Conservation (phyloP, 2,888 invertebrate species). For the Drosophila kanekoi region DNA sequence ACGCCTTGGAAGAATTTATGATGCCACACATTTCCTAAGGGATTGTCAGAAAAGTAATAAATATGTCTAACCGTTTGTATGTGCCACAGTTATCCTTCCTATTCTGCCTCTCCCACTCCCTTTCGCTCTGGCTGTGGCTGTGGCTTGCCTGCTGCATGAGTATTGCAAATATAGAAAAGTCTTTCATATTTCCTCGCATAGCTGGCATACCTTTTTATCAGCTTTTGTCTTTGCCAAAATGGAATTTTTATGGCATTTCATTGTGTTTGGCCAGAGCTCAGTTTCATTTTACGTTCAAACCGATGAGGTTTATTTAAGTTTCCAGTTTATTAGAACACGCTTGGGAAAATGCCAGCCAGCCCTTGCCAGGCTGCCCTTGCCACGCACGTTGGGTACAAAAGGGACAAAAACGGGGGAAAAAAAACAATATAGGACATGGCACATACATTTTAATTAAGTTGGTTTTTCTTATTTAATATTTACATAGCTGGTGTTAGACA, state of each 20-base stretch:
- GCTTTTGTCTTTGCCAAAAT: conserved; percentile 55
- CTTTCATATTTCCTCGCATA: conserved; percentile 65
- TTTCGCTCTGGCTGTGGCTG: no score
- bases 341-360: conserved; percentile 30
- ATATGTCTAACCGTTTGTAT: conserved; percentile 37
- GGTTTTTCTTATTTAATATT: conserved; percentile 67
- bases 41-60: conserved; percentile 60
- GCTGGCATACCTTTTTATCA: conserved; percentile 54
- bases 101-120: no score
- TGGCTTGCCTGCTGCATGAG: conserved; percentile 1
- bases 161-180: conserved; percentile 46
- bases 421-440: conserved; percentile 43
- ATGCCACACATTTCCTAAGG: conserved; percentile 61
- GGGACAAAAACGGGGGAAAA: neutral
- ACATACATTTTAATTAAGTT: conserved; percentile 77
- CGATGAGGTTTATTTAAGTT: conserved; percentile 62
- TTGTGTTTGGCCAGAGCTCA: conserved; percentile 51
- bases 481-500: conserved; percentile 63
- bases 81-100: conserved; percentile 7
- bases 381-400: conserved; percentile 17
- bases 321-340: conserved; percentile 62
- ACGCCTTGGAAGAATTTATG: conserved; percentile 60
- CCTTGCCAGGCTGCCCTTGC: conserved; percentile 18
- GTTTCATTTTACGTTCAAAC: conserved; percentile 13
- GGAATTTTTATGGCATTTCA: conserved; percentile 65